phyloP scores from a whole-genome alignment of 2,888 invertebrate species.

The Drosophila paracracens region DNA sequence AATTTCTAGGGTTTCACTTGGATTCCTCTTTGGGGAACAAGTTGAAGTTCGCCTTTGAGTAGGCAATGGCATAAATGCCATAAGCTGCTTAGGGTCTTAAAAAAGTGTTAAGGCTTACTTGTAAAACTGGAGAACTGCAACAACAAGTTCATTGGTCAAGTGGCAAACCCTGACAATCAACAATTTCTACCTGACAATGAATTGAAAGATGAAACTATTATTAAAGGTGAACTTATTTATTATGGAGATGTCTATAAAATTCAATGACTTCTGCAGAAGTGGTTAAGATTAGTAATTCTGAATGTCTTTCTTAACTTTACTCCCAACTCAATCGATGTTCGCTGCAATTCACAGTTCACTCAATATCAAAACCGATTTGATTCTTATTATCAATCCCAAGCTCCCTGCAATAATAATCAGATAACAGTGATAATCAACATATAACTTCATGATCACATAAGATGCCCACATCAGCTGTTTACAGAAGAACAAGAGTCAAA shows the following conservation, averaged over 20 bases:
- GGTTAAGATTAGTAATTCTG: neutral
- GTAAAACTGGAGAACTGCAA: constrained; percentile 18
- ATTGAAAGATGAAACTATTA: constrained; percentile 14
- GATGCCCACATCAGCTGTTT: constrained; percentile 45
- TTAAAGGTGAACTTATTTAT: neutral
- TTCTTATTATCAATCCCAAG: neutral
- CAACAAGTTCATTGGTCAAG: constrained; percentile 58
- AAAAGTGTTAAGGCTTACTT: constrained; percentile 49
- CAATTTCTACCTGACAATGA: constrained; percentile 7
- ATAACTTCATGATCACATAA: constrained; percentile 1
- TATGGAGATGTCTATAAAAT: neutral
- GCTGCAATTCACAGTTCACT: neutral
- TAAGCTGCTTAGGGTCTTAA: constrained; percentile 58
- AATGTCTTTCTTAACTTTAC: neutral
- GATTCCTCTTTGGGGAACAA: constrained; percentile 32
- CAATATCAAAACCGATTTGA: neutral
- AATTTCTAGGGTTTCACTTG: constrained; percentile 54
- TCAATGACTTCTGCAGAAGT: neutral
- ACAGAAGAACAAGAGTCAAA: constrained; percentile 20
- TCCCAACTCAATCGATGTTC: neutral
- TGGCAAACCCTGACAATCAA: constrained; percentile 22
- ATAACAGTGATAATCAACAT: neutral
- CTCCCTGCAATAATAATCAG: neutral
- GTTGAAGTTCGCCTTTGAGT: constrained; percentile 50
- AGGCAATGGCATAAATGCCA: constrained; percentile 17